Evolutionary conservation across 2,888 invertebrate genomes (phyloP), one percentile per base, ranked within the genome.

Genomic region (Meta bourneti): DNA sequence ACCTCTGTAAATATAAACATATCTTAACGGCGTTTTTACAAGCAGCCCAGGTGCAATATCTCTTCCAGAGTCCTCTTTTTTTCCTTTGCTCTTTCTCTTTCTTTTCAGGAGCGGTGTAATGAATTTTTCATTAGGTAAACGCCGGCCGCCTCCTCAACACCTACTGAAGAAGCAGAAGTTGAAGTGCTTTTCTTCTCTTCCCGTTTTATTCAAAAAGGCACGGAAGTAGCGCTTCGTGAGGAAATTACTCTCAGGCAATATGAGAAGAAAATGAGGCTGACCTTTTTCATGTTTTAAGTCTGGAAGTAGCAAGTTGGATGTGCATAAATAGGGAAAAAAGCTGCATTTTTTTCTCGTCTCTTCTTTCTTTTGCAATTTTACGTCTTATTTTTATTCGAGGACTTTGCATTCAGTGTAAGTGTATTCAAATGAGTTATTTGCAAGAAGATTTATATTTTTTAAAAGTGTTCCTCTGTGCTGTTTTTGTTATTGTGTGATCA

Each of bases 91-190:
- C 11, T 54, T 87, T 74, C 80, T 81, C 49, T 88, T 71, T 88
- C 6, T 54, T 48, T 80, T 34, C 52, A 61, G 52, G 74, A n/a
- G 82, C 77, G 49, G 52, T 71, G 89, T 89, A 89, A 89, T 89
- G 89, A 89, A 89, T 89, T 89, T 89, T 89, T 89, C 89, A 89
- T 89, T 89, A 89, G 89, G 89, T 77, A 89, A 83, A 82, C 77
- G 89, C 49, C 13, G 52, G 80, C 71, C 89, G 19, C 75, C 77
- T 48, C 70, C 82, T 82, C 89, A 88, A 89, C 82, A 89, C 89
- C 89, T 88, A 70, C 19, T 61, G 72, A 19, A 72, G 71, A 71
- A 86, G 79, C 52, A 71, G 77, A 61, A 89, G 89, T 89, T 51
- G 81, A 77, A 82, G 89, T 83, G 82, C 52, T 34, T 52, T 74